phyloP scores from a whole-genome alignment of 2,113 vertebrate genomes.

The Prinia subflava region DNA sequence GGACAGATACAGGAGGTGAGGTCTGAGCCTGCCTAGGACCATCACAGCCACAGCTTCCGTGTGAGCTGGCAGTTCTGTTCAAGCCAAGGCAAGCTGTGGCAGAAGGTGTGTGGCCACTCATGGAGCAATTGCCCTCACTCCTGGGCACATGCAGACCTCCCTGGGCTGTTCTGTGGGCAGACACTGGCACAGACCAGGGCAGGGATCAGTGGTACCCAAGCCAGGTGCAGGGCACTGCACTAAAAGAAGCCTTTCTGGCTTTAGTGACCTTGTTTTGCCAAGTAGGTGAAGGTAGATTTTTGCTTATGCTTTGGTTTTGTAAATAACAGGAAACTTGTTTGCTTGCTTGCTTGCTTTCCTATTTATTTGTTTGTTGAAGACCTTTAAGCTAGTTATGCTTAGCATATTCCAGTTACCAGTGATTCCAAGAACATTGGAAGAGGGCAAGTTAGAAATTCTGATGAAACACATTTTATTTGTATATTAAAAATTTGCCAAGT shows the following conservation, averaged over 20 bases:
- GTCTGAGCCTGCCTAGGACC: rapidly evolving
- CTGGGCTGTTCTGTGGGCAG: background rate
- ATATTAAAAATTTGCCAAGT: background rate
- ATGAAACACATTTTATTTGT: background rate
- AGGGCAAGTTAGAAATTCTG: background rate
- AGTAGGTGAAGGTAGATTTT: background rate
- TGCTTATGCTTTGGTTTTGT: background rate
- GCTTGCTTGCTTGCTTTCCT: background rate
- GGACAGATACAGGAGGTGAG: background rate
- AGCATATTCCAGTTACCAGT: background rate
- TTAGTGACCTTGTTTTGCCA: background rate
- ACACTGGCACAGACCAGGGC: background rate
- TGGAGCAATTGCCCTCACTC: rapidly evolving
- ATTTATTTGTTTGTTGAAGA: background rate
- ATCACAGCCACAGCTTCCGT: background rate
- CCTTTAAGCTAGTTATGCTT: background rate
- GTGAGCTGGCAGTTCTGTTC: rapidly evolving
- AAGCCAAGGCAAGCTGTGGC: background rate
- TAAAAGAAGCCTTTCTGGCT: background rate
- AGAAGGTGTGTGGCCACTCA: background rate
- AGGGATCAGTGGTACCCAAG: background rate
- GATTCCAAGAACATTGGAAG: background rate
- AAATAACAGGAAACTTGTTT: background rate
- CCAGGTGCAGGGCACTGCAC: rapidly evolving
- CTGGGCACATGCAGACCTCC: too few species aligned